Percentiles rank a stretch among this genome's conserved stretches.
Evolutionary conservation across 2,888 invertebrate species (phyloP).

Genomic region (Pseudeuparius sepicola): DNA sequence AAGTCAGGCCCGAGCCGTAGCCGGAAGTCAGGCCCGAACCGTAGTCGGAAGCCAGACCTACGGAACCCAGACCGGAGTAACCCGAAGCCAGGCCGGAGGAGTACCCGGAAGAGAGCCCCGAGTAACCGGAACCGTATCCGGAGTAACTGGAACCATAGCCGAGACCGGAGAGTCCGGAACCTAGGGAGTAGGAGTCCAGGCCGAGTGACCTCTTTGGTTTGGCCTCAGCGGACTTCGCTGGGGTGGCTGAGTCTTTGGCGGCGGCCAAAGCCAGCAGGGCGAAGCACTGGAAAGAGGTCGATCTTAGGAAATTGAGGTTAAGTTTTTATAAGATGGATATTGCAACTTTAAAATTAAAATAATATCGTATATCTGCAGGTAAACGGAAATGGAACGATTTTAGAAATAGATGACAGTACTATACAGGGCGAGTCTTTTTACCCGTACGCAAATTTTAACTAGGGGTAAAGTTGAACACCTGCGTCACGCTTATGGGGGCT

Average conservation of each 20-base stretch:
- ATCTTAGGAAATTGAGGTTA: too few relatives aligned
- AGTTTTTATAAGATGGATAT: too few relatives aligned
- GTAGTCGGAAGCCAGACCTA: too few relatives aligned
- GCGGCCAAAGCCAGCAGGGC: constrained; percentile 13
- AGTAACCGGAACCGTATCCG: constrained; percentile 6
- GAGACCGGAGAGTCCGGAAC: constrained; percentile 8
- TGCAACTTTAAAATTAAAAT: too few relatives aligned
- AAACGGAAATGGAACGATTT: too few relatives aligned
- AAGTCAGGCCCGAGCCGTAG: constrained; percentile 7
- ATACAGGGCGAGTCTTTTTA: too few relatives aligned
- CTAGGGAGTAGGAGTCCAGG: constrained; percentile 11
- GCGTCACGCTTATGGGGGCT: too few relatives aligned
- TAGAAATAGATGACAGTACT: too few relatives aligned
- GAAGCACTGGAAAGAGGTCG: constrained; percentile 16
- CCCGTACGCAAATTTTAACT: too few relatives aligned
- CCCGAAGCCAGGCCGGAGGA: background rate
- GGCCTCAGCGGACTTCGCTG: constrained; percentile 9
- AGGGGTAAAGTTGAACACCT: too few relatives aligned
- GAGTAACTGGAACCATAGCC: constrained; percentile 6
- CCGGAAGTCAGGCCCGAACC: constrained; percentile 10
- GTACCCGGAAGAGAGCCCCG: constrained; percentile 1
- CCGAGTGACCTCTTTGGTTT: constrained; percentile 8
- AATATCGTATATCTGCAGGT: too few relatives aligned
- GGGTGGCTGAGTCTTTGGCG: too few relatives aligned
- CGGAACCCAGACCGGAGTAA: background rate